These are phyloP conservation scores for Drosophila sturtevanti DNA, from an alignment of 1,140 invertebrate species.

Conservation along the genomic window DNA sequence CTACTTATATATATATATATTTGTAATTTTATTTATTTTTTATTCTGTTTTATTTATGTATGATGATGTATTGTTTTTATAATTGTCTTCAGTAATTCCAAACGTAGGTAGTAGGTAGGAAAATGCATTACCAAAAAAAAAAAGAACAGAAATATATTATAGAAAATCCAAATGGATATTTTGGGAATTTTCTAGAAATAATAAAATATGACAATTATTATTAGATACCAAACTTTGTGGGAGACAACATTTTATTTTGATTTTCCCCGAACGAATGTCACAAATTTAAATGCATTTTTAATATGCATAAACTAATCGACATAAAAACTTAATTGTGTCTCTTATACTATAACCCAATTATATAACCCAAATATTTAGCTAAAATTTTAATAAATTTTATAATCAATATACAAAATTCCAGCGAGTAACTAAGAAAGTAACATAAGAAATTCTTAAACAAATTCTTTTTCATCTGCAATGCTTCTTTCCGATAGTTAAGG, in stretches of 20 bases:
- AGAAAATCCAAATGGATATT: too few relatives aligned
- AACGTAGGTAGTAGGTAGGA: not conserved
- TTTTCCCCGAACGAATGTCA: not conserved
- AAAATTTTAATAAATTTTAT: too few relatives aligned
- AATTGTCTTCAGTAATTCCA: slow-evolving; percentile 21
- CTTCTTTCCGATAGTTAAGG: not conserved
- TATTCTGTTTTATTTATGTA: not conserved
- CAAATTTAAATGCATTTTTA: too few relatives aligned
- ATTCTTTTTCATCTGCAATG: too few relatives aligned
- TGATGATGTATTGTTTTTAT: slow-evolving; percentile 11
- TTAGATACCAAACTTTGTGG: too few relatives aligned
- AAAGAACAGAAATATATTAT: too few relatives aligned
- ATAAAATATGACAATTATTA: too few relatives aligned
- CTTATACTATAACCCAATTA: not conserved
- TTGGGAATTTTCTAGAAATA: too few relatives aligned
- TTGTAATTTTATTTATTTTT: not conserved
- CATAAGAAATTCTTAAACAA: too few relatives aligned
- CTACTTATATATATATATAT: not conserved
- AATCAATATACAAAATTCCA: slow-evolving; percentile 56
- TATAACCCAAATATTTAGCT: not conserved
- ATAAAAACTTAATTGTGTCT: too few relatives aligned
- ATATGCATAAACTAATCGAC: too few relatives aligned
- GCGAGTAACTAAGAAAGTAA: slow-evolving; percentile 21
- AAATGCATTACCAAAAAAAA: too few relatives aligned
- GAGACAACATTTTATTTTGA: not conserved